These are phyloP conservation scores for Nyctibius bracteatus DNA, from an alignment of 2,113 vertebrate genomes.

Conservation along the genomic window DNA sequence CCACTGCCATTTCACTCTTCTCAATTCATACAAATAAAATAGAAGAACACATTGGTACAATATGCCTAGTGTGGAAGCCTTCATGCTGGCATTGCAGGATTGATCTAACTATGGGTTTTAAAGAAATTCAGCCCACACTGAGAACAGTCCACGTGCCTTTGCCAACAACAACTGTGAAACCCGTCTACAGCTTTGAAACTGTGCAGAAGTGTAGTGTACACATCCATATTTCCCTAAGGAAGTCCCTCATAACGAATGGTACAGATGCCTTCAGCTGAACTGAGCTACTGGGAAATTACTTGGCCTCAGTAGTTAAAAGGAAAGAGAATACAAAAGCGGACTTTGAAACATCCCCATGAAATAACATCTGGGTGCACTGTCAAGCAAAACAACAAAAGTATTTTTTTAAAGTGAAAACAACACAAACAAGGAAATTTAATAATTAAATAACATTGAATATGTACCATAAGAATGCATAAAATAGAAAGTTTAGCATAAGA, in stretches of 20 bases:
- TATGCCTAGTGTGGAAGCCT: rapidly evolving
- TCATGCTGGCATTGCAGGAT: rapidly evolving
- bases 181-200: not conserved
- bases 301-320: not conserved
- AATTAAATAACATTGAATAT: not conserved
- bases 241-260: rapidly evolving
- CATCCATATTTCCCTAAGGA: not conserved
- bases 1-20: not conserved
- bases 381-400: rapidly evolving
- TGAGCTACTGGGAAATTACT: not conserved
- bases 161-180: rapidly evolving
- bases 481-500: not conserved
- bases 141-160: rapidly evolving
- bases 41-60: not conserved
- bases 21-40: not conserved
- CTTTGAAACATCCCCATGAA: not conserved
- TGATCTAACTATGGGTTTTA: not conserved
- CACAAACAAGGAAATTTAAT: not conserved
- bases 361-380: not conserved
- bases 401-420: not conserved
- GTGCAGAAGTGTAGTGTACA: not conserved
- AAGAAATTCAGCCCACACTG: not conserved
- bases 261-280: not conserved
- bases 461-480: not conserved
- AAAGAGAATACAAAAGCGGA: not conserved